Evolutionary conservation across 2,797 vertebrate species (phyloP).

Genomic region (Chromobotia macracanthus): DNA sequence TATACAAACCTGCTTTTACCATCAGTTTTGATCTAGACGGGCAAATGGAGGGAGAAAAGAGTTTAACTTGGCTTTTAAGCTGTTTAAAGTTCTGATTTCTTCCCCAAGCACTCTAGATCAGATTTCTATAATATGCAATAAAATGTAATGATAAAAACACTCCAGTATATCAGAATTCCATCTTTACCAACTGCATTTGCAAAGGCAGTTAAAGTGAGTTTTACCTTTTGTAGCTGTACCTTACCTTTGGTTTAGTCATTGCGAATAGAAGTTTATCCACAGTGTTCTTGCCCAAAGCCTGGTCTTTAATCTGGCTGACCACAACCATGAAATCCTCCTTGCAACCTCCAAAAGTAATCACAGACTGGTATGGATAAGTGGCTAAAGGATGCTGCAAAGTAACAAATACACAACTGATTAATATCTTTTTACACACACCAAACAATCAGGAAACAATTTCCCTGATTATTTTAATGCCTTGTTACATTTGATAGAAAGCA

Average conservation of each 20-base stretch:
- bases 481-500: slow-evolving; percentile 42
- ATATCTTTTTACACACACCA: slow-evolving; percentile 22
- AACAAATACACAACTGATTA: slow-evolving; percentile 40
- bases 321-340: slow-evolving; percentile 94
- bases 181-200: neutral
- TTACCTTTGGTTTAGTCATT: slow-evolving; percentile 89
- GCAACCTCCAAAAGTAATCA: slow-evolving; percentile 94
- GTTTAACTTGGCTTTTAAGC: neutral
- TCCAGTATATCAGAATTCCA: neutral
- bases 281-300: slow-evolving; percentile 80
- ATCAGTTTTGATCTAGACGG: slow-evolving; percentile 6
- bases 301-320: slow-evolving; percentile 84
- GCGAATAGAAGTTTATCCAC: slow-evolving; percentile 89
- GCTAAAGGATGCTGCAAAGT: slow-evolving; percentile 81
- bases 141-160: slow-evolving; percentile 15
- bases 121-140: slow-evolving; percentile 24
- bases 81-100: slow-evolving; percentile 26
- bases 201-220: slow-evolving; percentile 11
- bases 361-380: slow-evolving; percentile 84
- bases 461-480: slow-evolving; percentile 47
- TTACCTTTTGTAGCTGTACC: neutral
- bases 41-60: slow-evolving; percentile 2
- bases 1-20: slow-evolving; percentile 1
- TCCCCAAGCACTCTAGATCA: slow-evolving; percentile 4
- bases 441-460: neutral